phyloP scores from a whole-genome alignment of 2,888 invertebrate species.

The Spodoptera picta region DNA sequence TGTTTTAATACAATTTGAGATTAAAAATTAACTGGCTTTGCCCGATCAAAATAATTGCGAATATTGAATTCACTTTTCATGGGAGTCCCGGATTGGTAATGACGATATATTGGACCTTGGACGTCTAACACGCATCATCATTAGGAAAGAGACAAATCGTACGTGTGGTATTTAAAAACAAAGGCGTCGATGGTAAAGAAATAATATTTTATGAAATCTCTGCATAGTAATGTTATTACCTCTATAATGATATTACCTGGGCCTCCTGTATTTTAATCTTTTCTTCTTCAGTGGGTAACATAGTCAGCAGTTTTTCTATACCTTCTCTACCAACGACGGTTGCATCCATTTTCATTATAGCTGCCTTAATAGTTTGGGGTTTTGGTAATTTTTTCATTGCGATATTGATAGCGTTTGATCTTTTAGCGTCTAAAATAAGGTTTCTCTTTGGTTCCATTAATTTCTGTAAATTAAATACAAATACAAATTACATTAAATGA shows the following conservation, averaged over 20 bases:
- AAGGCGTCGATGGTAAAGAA: no score
- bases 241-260: conserved; percentile 86
- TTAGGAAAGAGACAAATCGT: no score
- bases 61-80: no score
- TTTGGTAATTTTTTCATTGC: conserved; percentile 99
- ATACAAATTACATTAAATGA: not conserved
- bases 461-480: conserved; percentile 67
- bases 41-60: no score
- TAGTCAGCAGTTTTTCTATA: conserved; percentile 98
- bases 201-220: no score
- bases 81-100: no score
- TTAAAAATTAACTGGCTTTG: not conserved
- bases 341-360: conserved; percentile 99
- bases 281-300: conserved; percentile 99
- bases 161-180: no score
- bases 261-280: conserved; percentile 98
- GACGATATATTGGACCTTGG: no score
- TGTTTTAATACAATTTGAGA: not conserved
- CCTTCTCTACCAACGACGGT: conserved; percentile 99
- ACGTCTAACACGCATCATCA: no score
- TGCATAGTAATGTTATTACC: no score
- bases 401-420: conserved; percentile 99
- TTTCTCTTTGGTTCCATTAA: conserved; percentile 85
- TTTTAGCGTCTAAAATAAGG: conserved; percentile 97
- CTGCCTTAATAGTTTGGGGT: conserved; percentile 99